Evolutionary conservation across 2,888 invertebrate genomes (phyloP).

Genomic region (Orgyia antiqua): DNA sequence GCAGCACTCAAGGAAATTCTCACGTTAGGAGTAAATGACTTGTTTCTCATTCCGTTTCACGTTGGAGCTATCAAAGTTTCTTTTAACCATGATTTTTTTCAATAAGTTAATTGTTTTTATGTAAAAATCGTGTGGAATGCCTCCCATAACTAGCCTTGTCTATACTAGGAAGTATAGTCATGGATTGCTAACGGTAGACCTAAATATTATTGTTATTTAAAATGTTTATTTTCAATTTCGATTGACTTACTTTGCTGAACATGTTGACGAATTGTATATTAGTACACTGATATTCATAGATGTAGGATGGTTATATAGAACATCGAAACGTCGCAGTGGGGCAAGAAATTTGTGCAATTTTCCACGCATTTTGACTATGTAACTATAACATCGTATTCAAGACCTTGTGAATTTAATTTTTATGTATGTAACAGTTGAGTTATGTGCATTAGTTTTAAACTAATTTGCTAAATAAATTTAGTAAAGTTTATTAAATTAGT

Average conservation of each 20-base stretch:
- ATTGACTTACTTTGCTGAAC: constrained; percentile 50
- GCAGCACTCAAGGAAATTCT: not conserved
- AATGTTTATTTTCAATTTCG: not conserved
- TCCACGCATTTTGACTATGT: not conserved
- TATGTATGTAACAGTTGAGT: not conserved
- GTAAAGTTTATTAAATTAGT: no score
- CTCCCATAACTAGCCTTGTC: constrained; percentile 66
- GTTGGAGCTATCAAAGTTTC: not conserved
- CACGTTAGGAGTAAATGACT: not conserved
- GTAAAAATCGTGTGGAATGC: constrained; percentile 47
- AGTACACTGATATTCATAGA: not conserved
- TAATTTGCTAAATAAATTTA: no score
- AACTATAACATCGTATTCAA: constrained; percentile 2
- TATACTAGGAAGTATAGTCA: constrained; percentile 56
- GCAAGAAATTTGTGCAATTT: constrained; percentile 15
- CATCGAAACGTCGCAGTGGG: not conserved
- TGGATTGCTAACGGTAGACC: constrained; percentile 45
- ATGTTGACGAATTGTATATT: constrained; percentile 31
- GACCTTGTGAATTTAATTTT: constrained; percentile 6
- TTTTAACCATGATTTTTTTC: no score
- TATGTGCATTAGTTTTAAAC: not conserved
- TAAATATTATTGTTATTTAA: not conserved
- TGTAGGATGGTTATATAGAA: not conserved
- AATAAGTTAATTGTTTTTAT: constrained; percentile 23
- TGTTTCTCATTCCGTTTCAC: not conserved